Evolutionary conservation across 2,888 invertebrate species (phyloP), one percentile per base, ranked within the genome.

Genomic region (Eilema caniola): DNA sequence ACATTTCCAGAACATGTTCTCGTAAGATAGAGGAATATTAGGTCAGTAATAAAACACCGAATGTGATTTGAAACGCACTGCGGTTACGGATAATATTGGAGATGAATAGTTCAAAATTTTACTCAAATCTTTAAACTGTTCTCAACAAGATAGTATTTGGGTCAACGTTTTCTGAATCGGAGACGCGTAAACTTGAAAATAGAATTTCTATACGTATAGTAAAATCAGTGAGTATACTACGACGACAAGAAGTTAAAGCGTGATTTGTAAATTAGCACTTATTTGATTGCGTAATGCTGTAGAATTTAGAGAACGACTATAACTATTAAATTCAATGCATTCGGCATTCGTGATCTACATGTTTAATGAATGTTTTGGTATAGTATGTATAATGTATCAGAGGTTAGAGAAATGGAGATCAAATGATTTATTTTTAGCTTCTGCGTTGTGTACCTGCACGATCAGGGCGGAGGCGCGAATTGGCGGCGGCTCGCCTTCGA

Each of bases 121-220:
- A 87, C 89, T 86, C 78, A 83, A 79, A 83, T 86, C 82, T 88
- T 86, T 88, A 87, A 83, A 85, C 80, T 85, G 83, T 79, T 86
- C 82, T 82, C 87, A 86, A 87, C 88, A 86, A 87, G 80, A 79
- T 82, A 87, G 85, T 88, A 94, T 93, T 90, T 93, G 88, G 94
- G 94, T 93, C 94, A 92, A 83, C 86, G 85, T 83, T 86, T 88
- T 87, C 87, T 85, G 86, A 89, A 89, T 87, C 83, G 83, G 85
- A 88, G 85, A 84, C 86, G 87, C 85, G 89, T 93, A 92, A 93
- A 94, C 92, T 93, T 93, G 92, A 93, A 93, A 93, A 94, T 93
- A 93, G 92, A 93, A 85, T 91, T 83, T 93, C 92, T 88, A 89
- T 90, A 86, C 88, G 20, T 47, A 47, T 7, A 20, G 20, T 47